These are phyloP conservation scores for Sycobia sp. DNA, from an alignment of 1,140 invertebrate genomes.

Conservation along the genomic window DNA sequence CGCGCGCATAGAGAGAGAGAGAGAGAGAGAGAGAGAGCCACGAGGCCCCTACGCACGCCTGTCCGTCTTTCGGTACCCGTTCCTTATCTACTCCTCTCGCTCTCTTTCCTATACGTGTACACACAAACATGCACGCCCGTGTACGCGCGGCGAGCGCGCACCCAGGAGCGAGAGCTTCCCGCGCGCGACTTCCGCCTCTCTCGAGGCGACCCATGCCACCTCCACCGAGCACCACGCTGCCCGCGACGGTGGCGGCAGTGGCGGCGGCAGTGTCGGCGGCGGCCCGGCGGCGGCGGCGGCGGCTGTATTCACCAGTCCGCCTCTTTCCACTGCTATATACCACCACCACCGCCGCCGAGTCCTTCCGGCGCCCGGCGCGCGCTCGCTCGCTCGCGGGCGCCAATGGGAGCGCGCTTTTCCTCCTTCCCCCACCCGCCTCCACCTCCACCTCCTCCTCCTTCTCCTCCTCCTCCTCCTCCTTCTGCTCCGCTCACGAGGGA, in stretches of 20 bases:
- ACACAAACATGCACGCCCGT: no score
- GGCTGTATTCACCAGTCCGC: no score
- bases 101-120: no score
- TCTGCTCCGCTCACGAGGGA: no score
- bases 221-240: slow-evolving; percentile 28
- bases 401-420: background rate
- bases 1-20: no score
- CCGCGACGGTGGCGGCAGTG: slow-evolving; percentile 13
- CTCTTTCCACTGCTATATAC: no score
- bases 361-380: background rate
- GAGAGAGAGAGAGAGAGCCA: slow-evolving; percentile 35
- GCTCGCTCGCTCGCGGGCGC: no score
- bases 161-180: background rate
- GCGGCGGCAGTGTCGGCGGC: no score
- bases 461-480: no score
- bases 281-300: no score
- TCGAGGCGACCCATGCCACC: slow-evolving; percentile 42
- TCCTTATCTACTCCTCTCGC: slow-evolving; percentile 7
- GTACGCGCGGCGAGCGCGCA: background rate
- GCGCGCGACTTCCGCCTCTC: slow-evolving; percentile 30
- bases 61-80: background rate
- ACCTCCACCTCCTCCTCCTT: slow-evolving; percentile 35
- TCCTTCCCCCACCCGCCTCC: slow-evolving; percentile 4
- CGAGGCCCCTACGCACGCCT: background rate
- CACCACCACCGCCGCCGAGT: slow-evolving; percentile 3